These are phyloP conservation scores for Scaptomyza hsui DNA, from an alignment of 1,140 invertebrate species.

Conservation along the genomic window DNA sequence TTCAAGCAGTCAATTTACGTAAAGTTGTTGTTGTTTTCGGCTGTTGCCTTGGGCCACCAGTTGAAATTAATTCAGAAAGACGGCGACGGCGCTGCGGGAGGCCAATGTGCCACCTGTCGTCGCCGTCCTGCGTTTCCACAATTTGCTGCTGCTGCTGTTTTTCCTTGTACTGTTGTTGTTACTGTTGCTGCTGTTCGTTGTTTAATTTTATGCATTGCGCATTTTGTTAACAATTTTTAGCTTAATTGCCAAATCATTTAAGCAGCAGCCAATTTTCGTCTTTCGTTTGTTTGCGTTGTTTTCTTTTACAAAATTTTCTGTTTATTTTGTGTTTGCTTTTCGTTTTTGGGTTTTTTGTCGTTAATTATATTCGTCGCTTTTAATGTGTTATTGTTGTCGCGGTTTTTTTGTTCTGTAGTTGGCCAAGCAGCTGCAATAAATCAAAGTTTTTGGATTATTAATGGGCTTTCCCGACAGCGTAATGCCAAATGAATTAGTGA, in stretches of 20 bases:
- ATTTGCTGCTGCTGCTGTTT: conserved; percentile 26
- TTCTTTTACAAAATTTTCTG: conserved; percentile 24
- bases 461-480: conserved; percentile 11
- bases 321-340: conserved; percentile 23
- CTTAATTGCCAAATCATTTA: conserved; percentile 70
- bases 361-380: conserved; percentile 56
- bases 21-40: conserved; percentile 12
- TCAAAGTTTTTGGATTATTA: conserved; percentile 54
- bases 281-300: background rate
- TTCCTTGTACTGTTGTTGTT: conserved; percentile 27
- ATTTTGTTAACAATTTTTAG: conserved; percentile 72
- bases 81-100: conserved; percentile 41
- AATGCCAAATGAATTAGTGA: conserved; percentile 15
- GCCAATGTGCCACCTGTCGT: conserved; percentile 63
- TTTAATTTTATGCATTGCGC: conserved; percentile 68
- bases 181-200: conserved; percentile 40
- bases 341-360: conserved; percentile 40
- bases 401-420: conserved; percentile 3
- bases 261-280: conserved; percentile 32
- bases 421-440: conserved; percentile 63
- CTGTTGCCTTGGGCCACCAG: conserved; percentile 15
- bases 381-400: conserved; percentile 12
- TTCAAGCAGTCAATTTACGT: conserved; percentile 15
- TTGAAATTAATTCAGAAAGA: conserved; percentile 61
- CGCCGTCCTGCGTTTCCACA: conserved; percentile 36